phyloP scores from a whole-genome alignment of 2,888 invertebrate genomes.

The Cremastobaeus sp. region DNA sequence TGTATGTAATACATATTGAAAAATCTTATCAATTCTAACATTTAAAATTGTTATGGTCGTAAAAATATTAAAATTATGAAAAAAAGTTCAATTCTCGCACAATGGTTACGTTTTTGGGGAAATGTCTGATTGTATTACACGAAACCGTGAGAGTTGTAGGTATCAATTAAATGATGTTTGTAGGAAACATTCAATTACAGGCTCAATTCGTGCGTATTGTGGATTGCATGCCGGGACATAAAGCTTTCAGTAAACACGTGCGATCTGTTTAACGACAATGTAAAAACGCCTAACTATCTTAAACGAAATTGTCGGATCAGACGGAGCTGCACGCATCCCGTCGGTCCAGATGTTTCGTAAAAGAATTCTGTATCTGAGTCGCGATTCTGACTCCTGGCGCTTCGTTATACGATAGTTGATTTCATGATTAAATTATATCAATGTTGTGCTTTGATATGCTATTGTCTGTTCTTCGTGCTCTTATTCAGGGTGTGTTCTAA shows the following conservation, averaged over 20 bases:
- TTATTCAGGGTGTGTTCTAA: constrained; percentile 38
- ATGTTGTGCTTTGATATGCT: constrained; percentile 38
- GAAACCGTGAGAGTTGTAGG: constrained; percentile 39
- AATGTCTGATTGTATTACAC: constrained; percentile 37
- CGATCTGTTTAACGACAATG: constrained; percentile 70
- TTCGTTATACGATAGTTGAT: constrained; percentile 39
- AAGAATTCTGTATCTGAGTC: constrained; percentile 28
- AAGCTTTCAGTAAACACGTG: constrained; percentile 65
- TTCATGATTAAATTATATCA: constrained; percentile 51
- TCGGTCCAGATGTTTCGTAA: constrained; percentile 73
- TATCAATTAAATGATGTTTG: constrained; percentile 58
- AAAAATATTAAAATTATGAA: too few species aligned
- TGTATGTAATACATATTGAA: too few species aligned
- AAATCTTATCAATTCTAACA: too few species aligned
- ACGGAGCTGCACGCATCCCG: constrained; percentile 77
- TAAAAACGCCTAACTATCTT: constrained; percentile 74
- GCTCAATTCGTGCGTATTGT: constrained; percentile 34
- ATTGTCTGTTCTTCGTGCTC: constrained; percentile 10
- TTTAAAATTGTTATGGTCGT: too few species aligned
- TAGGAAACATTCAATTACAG: constrained; percentile 59
- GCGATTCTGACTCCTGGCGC: constrained; percentile 7
- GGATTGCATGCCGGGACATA: constrained; percentile 53
- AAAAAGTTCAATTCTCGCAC: too few species aligned
- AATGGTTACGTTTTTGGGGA: too few species aligned
- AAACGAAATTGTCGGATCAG: constrained; percentile 76